Percentiles rank a stretch among this genome's conserved stretches.
phyloP scores from a whole-genome alignment of 2,113 vertebrate genomes.

The Seriola quinqueradiata region DNA sequence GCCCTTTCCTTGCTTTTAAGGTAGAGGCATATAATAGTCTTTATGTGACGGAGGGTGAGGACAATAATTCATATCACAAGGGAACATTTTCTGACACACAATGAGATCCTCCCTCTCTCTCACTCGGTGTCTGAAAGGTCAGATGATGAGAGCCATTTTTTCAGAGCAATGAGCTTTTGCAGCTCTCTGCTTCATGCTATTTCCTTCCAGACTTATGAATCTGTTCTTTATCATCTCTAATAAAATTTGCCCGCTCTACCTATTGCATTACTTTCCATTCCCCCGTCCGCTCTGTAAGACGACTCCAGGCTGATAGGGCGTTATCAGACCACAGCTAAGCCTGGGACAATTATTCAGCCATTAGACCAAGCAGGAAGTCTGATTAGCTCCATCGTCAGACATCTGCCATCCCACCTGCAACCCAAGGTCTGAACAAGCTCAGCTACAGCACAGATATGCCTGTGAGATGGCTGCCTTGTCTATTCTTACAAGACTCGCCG shows the following conservation, averaged over 20 bases:
- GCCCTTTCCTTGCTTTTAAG: conserved; percentile 6
- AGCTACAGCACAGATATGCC: conserved; percentile 2
- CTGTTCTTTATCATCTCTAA: conserved; percentile 76
- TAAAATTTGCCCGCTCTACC: conserved; percentile 69
- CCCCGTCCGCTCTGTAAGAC: conserved; percentile 60
- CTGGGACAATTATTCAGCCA: conserved; percentile 73
- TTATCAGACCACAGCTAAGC: conserved; percentile 64
- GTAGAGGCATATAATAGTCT: conserved; percentile 21
- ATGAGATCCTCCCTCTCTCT: conserved; percentile 49
- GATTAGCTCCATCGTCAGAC: conserved; percentile 69
- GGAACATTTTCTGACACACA: conserved; percentile 62
- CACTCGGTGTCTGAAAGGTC: conserved; percentile 61
- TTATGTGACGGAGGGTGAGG: conserved; percentile 31
- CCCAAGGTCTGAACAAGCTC: conserved; percentile 43
- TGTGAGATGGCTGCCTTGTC: neutral
- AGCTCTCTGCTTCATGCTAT: conserved; percentile 53
- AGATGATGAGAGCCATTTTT: conserved; percentile 58
- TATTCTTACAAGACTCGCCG: neutral
- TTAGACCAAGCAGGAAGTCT: conserved; percentile 68
- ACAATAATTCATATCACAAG: conserved; percentile 60
- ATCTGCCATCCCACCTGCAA: conserved; percentile 70
- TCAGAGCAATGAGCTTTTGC: conserved; percentile 53
- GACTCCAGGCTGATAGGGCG: conserved; percentile 53
- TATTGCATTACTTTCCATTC: conserved; percentile 72
- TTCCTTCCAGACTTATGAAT: conserved; percentile 77